Percentiles rank a stretch among this genome's conserved stretches.
Conservation (phyloP, 2,888 invertebrate genomes). For the Orchesellides sinensis region DNA sequence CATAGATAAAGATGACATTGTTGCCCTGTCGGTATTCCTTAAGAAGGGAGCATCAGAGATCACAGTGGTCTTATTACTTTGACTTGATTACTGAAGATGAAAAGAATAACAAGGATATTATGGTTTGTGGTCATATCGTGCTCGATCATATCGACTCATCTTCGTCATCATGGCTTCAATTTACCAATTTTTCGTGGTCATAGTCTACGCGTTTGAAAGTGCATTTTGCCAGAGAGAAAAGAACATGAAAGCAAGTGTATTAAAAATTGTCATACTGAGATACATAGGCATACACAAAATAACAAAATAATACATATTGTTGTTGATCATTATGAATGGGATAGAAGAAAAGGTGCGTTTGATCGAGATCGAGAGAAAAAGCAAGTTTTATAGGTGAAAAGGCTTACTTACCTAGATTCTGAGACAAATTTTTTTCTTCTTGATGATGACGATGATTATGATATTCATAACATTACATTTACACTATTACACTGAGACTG, state of each 20-base stretch:
- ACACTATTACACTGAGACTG: background rate
- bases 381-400: slow-evolving; percentile 45
- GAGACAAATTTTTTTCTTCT: background rate
- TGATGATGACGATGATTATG: too few relatives aligned
- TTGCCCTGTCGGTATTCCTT: too few relatives aligned
- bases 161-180: background rate
- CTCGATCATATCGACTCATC: background rate
- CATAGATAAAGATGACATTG: too few relatives aligned
- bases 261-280: too few relatives aligned
- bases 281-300: too few relatives aligned
- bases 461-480: too few relatives aligned
- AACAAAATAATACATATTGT: background rate
- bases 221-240: slow-evolving; percentile 27
- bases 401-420: slow-evolving; percentile 65
- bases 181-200: slow-evolving; percentile 8
- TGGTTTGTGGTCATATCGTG: background rate
- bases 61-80: background rate
- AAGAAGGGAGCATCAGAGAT: background rate
- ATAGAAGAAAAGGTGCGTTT: slow-evolving; percentile 61
- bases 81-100: too few relatives aligned
- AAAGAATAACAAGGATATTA: background rate
- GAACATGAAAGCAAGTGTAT: slow-evolving; percentile 12
- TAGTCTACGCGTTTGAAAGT: slow-evolving; percentile 60
- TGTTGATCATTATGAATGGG: slow-evolving; percentile 12
- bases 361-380: slow-evolving; percentile 51